phyloP scores from a whole-genome alignment of 2,797 vertebrate species.

The Enteromius anoplus region DNA sequence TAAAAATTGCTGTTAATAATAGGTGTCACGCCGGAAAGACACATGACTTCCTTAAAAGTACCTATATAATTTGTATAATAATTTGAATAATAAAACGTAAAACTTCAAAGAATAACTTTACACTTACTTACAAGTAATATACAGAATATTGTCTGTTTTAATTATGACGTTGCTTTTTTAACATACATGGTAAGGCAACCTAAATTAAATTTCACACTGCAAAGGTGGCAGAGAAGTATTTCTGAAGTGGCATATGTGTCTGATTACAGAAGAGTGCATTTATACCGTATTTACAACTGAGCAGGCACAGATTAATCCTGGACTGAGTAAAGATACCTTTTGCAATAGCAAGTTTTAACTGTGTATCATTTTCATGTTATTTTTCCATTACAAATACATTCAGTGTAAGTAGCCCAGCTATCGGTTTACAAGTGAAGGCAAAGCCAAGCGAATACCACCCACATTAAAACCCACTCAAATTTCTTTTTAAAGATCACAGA shows the following conservation, averaged over 20 bases:
- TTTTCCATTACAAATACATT: neutral
- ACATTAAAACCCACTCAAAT: constrained; percentile 1
- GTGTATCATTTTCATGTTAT: neutral
- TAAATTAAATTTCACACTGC: neutral
- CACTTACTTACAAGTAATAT: no score
- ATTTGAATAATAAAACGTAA: no score
- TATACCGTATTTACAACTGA: neutral
- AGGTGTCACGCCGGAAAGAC: neutral
- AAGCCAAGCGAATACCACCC: constrained; percentile 5
- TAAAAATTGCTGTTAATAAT: neutral
- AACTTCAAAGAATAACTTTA: no score
- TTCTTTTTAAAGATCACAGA: neutral
- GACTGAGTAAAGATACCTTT: neutral
- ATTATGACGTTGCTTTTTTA: neutral
- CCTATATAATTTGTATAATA: no score
- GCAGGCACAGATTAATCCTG: neutral
- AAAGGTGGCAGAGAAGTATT: neutral
- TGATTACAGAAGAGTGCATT: neutral
- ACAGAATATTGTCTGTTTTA: no score
- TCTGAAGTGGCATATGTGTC: neutral
- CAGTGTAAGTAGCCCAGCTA: neutral
- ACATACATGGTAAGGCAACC: neutral
- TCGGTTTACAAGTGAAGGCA: constrained; percentile 9
- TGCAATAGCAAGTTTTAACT: neutral
- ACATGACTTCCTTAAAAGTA: neutral